These are phyloP conservation scores for Petrolisthes cinctipes DNA, from an alignment of 2,888 invertebrate species.

Conservation along the genomic window DNA sequence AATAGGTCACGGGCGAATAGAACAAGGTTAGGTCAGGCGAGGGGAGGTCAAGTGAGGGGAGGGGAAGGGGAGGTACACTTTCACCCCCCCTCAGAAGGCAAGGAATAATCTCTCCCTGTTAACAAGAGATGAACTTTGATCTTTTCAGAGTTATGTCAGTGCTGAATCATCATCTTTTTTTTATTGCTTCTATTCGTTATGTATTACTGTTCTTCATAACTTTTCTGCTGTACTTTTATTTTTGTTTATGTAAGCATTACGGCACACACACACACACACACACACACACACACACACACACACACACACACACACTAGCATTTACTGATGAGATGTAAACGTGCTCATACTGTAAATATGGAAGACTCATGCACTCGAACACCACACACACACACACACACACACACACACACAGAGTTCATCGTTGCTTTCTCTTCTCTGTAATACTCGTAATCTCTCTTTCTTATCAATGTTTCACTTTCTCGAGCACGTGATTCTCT, in stretches of 20 bases:
- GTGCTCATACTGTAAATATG: too few species aligned
- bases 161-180: too few species aligned
- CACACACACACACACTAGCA: too few species aligned
- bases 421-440: neutral
- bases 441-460: neutral
- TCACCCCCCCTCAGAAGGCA: neutral
- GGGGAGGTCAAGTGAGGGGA: neutral
- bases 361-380: neutral
- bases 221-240: neutral
- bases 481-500: neutral
- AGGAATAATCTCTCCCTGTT: too few species aligned
- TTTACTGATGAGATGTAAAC: too few species aligned
- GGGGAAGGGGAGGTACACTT: neutral
- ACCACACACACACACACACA: neutral
- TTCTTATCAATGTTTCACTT: slow-evolving; percentile 7
- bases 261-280: too few species aligned
- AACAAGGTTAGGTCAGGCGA: too few species aligned
- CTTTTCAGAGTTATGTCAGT: too few species aligned
- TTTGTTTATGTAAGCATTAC: too few species aligned
- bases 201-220: neutral
- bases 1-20: neutral
- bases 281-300: too few species aligned
- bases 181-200: neutral
- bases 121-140: too few species aligned
- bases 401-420: neutral